A percentile compares a stretch with the other conserved stretches of the same genome.
phyloP scores from a whole-genome alignment of 2,113 vertebrate genomes.

The Danionella cerebrum region DNA sequence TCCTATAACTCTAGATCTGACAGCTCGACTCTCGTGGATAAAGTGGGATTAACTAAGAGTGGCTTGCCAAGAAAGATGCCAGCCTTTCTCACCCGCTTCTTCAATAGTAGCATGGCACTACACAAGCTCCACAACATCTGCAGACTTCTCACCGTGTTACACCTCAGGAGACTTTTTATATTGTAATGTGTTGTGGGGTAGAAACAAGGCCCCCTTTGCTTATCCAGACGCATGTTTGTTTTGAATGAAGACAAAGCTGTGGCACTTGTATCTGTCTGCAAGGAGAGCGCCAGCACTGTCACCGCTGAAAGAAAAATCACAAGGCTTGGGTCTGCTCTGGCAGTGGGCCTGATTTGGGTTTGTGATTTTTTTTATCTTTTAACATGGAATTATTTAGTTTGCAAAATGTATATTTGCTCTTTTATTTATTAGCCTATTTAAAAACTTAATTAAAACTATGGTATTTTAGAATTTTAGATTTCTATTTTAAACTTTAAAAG shows the following conservation, averaged over 20 bases:
- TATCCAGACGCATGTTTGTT: slow-evolving; percentile 35
- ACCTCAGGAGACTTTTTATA: slow-evolving; percentile 57
- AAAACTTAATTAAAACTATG: too few species aligned
- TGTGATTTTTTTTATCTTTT: too few species aligned
- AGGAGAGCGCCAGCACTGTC: slow-evolving; percentile 18
- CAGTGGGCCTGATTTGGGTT: background rate
- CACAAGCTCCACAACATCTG: slow-evolving; percentile 58
- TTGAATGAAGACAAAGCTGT: slow-evolving; percentile 40
- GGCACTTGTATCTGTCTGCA: slow-evolving; percentile 43
- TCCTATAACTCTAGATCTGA: slow-evolving; percentile 73
- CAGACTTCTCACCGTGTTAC: slow-evolving; percentile 62
- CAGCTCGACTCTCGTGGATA: slow-evolving; percentile 77
- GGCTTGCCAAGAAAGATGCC: background rate
- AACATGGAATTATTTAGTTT: too few species aligned
- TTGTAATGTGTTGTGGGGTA: slow-evolving; percentile 57
- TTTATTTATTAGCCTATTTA: background rate
- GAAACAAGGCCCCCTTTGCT: slow-evolving; percentile 54
- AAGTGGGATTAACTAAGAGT: slow-evolving; percentile 70
- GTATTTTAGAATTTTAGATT: too few species aligned
- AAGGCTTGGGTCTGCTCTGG: background rate
- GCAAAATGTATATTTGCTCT: slow-evolving; percentile 3
- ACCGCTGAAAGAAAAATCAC: background rate
- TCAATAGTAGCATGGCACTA: slow-evolving; percentile 37
- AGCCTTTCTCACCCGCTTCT: slow-evolving; percentile 29
- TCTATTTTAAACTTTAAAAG: too few species aligned